Base-by-base conservation (phyloP, 1,140 invertebrate genomes). In the Heliothis virescens region DNA sequence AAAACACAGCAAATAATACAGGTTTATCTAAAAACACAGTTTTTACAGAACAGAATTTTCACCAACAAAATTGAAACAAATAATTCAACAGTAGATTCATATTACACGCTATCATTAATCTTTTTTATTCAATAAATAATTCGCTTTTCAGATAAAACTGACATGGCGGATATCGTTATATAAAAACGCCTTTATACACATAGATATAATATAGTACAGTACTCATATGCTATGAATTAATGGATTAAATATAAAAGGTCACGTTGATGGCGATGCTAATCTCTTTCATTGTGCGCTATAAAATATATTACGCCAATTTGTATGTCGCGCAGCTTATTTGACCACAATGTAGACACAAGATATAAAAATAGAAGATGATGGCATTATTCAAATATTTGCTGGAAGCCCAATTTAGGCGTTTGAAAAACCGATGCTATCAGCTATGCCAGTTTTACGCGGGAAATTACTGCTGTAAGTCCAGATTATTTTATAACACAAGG, bases 241-340 rank as follows among this genome's bases (percentile, higher is more conserved):
- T 71, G 67, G 67, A 71, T 71, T 71, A 71, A 52, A 71, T 29
- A 53, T 47, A 71, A 71, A 67, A 71, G 12, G 67, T 50, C 67
- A 71, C 16, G 65, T 47, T 69, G 65, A 50, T 50, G 21, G 48
- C 12, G 48, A 71, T 71, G 67, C 5, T 71, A 52, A 71, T 71
- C 67, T 12, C n/a, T 29, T 71, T 71, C 21, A 71, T 71, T 71
- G 67, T 71, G 4, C 21, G 21, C 67, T 26, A 29, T 71, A 71
- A 71, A 71, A 71, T n/a, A 21, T 12, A 71, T 71, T 67, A 67
- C 67, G 26, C 4, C 48, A 71, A 71, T 71, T 71, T 53, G 21
- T 48, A 48, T 67, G 21, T 52, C 52, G 15, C 26, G 11, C 18
- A 13, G 18, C 18, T n/a, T 52, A n/a, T 50, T 52, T 26, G 3